Evolutionary conservation across 2,888 invertebrate genomes (phyloP), one percentile per base, ranked within the genome.

Genomic region (Notodonta dromedarius): DNA sequence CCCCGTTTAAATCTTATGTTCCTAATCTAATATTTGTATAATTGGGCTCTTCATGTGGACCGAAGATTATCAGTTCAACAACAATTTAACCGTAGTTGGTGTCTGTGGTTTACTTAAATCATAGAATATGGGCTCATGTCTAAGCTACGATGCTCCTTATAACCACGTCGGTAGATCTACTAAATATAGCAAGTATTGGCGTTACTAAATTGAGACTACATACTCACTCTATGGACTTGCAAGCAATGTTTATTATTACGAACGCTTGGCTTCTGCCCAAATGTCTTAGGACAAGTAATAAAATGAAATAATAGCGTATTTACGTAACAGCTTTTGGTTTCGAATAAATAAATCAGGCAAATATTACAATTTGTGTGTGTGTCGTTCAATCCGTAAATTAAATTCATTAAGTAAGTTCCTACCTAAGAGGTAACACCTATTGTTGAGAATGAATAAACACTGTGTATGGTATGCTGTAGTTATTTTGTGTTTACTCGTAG

Each of bases 191-290:
- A 40, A 69, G 67, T 69, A 71, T 24, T 72, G 73, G 72, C 67
- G 66, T 56, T 58, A 58, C 64, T 69, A 76, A 70, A 70, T 71
- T 67, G 71, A 71, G 67, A 64, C 58, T 48, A 14, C 61, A 58
- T 24, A 24, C 24, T 24, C 60, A 60, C 62, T 59, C 63, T 40
- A 62, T 56, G 66, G 51, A 62, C 59, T 65, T 56, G 56, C 60
- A 57, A 58, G 60, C 62, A 66, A 56, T 61, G 48, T 64, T 57
- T 24, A 56, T n/a, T 32, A 51, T 57, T 74, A 66, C 62, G 69
- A 72, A 67, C 65, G 63, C 60, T 78, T 79, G 79, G 79, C 76
- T 62, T 58, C 56, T 52, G 48, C 57, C 77, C 79, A 79, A 76
- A 70, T 57, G 57, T 68, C 57, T 67, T 59, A 65, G 59, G 60